Conservation (phyloP, 2,797 vertebrate genomes). For the Mallotus villosus region DNA sequence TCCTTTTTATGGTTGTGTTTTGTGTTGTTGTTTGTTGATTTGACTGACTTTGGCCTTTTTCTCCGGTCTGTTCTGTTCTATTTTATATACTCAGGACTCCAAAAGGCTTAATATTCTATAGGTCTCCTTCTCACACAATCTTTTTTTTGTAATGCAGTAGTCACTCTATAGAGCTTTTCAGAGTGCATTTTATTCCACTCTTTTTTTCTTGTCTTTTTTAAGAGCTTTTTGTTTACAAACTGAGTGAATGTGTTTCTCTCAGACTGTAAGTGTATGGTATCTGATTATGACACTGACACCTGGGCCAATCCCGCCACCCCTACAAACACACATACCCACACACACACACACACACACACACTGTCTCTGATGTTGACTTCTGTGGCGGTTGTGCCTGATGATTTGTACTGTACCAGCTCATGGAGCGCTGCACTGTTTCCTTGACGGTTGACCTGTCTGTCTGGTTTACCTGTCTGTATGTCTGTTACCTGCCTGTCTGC, state of each 20-base stretch:
- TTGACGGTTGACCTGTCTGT: constrained; percentile 41
- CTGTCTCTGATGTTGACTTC: constrained; percentile 39
- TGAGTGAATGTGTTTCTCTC: constrained; percentile 26
- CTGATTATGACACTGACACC: constrained; percentile 48
- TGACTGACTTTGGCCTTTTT: constrained; percentile 41
- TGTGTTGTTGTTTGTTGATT: constrained; percentile 29
- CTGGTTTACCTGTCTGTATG: constrained; percentile 20
- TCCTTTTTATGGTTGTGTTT: constrained; percentile 8
- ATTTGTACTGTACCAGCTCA: constrained; percentile 55
- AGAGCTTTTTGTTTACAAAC: constrained; percentile 64
- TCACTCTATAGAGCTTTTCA: constrained; percentile 54
- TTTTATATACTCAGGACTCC: constrained; percentile 77
- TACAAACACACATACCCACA: constrained; percentile 31
- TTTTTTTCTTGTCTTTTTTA: constrained; percentile 32
- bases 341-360: constrained; percentile 9
- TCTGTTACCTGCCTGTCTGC: constrained; percentile 12
- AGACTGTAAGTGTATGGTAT: constrained; percentile 37
- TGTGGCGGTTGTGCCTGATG: constrained; percentile 65
- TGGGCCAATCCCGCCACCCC: constrained; percentile 50
- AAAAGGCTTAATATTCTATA: constrained; percentile 57
- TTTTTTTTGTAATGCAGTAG: constrained; percentile 56
- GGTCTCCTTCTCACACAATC: constrained; percentile 38
- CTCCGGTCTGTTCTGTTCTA: constrained; percentile 40
- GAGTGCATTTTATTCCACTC: constrained; percentile 57
- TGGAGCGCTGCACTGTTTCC: constrained; percentile 48